Evolutionary conservation across 1,140 invertebrate genomes (phyloP).

Genomic region (Chymomyza costata): DNA sequence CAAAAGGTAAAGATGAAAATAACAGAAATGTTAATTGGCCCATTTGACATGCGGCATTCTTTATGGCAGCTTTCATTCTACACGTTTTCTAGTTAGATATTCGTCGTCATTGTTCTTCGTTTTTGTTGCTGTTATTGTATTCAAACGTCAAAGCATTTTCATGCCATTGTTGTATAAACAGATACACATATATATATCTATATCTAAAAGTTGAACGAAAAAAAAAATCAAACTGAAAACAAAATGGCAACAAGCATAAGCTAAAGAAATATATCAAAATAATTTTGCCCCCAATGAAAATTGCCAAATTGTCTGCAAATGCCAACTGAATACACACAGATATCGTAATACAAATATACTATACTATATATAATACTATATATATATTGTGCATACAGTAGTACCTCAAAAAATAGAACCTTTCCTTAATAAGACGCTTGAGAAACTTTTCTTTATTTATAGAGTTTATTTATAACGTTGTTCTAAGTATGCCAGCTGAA

Average conservation of each 20-base stretch:
- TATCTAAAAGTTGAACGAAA: too few relatives aligned
- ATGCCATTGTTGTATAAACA: slow-evolving; percentile 25
- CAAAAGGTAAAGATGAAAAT: slow-evolving; percentile 49
- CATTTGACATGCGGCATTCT: slow-evolving; percentile 71
- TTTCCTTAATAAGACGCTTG: too few relatives aligned
- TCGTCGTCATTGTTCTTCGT: too few relatives aligned
- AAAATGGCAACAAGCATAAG: slow-evolving; percentile 33
- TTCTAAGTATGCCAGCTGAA: too few relatives aligned
- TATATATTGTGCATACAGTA: too few relatives aligned
- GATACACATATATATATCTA: too few relatives aligned
- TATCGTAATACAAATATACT: too few relatives aligned
- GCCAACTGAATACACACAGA: slow-evolving; percentile 20
- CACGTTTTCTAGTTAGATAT: too few relatives aligned
- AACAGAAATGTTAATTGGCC: slow-evolving; percentile 73
- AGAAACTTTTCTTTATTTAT: too few relatives aligned
- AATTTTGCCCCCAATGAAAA: slow-evolving; percentile 62
- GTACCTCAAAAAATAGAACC: too few relatives aligned
- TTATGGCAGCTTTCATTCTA: slow-evolving; percentile 58
- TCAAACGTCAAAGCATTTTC: slow-evolving; percentile 43
- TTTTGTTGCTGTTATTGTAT: slow-evolving; percentile 39
- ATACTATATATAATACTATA: slow-evolving; percentile 19
- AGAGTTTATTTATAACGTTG: too few relatives aligned
- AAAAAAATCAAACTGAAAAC: slow-evolving; percentile 17
- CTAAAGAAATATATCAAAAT: slow-evolving; percentile 57
- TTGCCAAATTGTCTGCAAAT: slow-evolving; percentile 63